phyloP scores from a whole-genome alignment of 2,113 vertebrate genomes.

The Scomber scombrus region DNA sequence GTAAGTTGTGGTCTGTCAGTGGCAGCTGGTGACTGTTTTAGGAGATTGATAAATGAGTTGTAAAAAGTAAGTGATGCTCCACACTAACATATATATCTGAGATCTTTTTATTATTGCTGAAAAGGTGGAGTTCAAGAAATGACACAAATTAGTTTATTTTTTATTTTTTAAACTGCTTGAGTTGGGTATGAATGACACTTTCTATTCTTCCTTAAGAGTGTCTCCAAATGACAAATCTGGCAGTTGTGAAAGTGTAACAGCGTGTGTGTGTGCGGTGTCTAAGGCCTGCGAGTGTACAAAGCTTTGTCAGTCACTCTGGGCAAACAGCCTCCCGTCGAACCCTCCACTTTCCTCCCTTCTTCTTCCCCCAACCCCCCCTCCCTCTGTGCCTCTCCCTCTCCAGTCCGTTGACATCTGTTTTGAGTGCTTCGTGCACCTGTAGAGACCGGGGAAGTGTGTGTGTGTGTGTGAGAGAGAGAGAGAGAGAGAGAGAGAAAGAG shows the following conservation, averaged over 20 bases:
- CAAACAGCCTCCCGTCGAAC: constrained; percentile 60
- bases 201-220: constrained; percentile 31
- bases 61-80: not conserved
- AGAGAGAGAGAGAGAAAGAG: not conserved
- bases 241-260: constrained; percentile 25
- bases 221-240: constrained; percentile 20
- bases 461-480: constrained; percentile 29
- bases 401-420: constrained; percentile 84
- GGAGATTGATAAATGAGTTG: not conserved
- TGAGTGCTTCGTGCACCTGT: constrained; percentile 81
- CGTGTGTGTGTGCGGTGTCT: constrained; percentile 61
- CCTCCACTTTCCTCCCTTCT: constrained; percentile 37
- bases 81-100: not conserved
- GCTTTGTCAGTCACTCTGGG: constrained; percentile 71
- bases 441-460: constrained; percentile 62
- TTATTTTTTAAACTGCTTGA: not conserved
- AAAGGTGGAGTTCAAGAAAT: not conserved
- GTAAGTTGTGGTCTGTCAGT: not conserved
- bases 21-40: not conserved
- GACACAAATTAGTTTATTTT: not conserved
- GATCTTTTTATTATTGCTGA: not conserved
- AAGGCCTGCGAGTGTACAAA: constrained; percentile 68
- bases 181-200: not conserved
- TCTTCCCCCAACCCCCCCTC: not conserved
- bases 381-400: constrained; percentile 47